Evolutionary conservation across 2,888 invertebrate species (phyloP), one percentile per base, ranked within the genome.

Genomic region (Cylloceria caligata): DNA sequence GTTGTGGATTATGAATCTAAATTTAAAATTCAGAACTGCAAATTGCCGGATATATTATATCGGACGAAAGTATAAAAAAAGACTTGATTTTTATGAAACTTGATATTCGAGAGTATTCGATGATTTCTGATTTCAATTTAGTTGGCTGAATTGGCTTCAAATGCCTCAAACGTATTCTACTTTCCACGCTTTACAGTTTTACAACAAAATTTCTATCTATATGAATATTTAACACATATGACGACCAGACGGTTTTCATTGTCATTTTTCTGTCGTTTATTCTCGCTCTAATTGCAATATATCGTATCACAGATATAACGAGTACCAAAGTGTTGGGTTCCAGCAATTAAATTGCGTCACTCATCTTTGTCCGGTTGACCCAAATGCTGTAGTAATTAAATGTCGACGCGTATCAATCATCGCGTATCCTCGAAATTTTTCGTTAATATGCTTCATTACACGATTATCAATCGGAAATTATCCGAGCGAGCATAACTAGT

Each of bases 341-440:
- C 21, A n/a, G 11, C n/a, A 49, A 64, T 64, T 64, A 73, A 49
- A 64, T 24, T 39, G 36, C 36, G 21, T 24, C 49, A 11, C 9
- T 64, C 21, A 60, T 57, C 27, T 39, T 36, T 19, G 0, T 49
- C 5, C 16, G 16, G 21, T 11, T 24, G 73, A 73, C 64, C 27
- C 27, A 39, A 64, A 73, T 73, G 7, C 39, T 49, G 49, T 11
- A 24, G 13, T 21, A 39, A 52, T 24, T 47, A 30, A 30, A 49
- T 36, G 13, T 4, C 55, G 27, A 27, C n/a, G n/a, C n/a, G n/a
- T n/a, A 5, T 7, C 5, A 30, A 30, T 30, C 0, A n/a, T 9
- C 34, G 57, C 0, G 16, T 34, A 16, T 30, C 6, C 5, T 5
- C 16, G 16, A 57, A n/a, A 45, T 16, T 7, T 57, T 13, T 16